A percentile compares a stretch with the other conserved stretches of the same genome.
These are phyloP conservation scores for Chrysolina oricalcia DNA, from an alignment of 2,888 invertebrate species.

Conservation along the genomic window DNA sequence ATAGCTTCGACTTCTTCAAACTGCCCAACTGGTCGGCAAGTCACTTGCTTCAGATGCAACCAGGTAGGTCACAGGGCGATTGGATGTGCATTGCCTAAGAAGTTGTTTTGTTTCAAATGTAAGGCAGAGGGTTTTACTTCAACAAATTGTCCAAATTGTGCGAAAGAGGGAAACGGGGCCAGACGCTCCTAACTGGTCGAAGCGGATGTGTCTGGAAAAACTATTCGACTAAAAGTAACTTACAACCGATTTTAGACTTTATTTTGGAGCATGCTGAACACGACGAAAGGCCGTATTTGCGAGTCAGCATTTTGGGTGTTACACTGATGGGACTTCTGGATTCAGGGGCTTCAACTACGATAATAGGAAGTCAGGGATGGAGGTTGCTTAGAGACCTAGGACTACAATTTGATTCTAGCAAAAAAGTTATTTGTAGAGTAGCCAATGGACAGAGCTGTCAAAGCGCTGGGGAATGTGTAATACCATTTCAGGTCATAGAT, in stretches of 20 bases:
- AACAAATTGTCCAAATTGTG: neutral
- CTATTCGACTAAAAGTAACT: neutral
- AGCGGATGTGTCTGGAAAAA: neutral
- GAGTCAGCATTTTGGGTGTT: neutral
- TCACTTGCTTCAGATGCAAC: conserved; percentile 22
- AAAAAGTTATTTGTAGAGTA: conserved; percentile 29
- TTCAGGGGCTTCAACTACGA: neutral
- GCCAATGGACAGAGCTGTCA: conserved; percentile 40
- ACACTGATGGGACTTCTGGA: neutral
- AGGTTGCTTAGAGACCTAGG: conserved; percentile 22
- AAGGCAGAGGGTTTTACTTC: neutral
- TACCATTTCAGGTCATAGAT: conserved; percentile 34
- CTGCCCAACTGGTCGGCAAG: neutral
- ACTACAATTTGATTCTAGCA: conserved; percentile 7
- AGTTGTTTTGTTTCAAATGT: neutral
- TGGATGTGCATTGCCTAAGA: neutral
- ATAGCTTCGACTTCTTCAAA: neutral
- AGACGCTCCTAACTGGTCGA: neutral
- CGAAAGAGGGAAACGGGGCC: neutral
- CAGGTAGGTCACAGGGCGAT: conserved; percentile 19
- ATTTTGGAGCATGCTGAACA: neutral
- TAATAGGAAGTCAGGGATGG: neutral
- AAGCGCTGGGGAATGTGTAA: conserved; percentile 30
- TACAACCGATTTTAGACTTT: neutral
- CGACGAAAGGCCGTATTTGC: neutral